These are phyloP conservation scores for Notolabrus celidotus DNA, from an alignment of 2,797 vertebrate species.

Conservation along the genomic window DNA sequence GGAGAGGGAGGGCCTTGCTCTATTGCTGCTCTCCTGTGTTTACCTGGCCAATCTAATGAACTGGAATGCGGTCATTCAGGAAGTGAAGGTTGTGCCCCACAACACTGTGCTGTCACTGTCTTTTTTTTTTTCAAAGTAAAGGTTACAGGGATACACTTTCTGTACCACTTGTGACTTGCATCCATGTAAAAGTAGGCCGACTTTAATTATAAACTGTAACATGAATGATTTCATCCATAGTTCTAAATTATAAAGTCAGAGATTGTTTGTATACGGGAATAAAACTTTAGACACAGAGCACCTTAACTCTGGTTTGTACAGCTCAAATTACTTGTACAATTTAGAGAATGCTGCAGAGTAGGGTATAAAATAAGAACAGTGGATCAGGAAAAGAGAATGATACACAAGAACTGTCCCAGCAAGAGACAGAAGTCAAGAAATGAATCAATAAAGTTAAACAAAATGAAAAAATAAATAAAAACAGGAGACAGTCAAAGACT, in stretches of 20 bases:
- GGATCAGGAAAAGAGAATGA: too few relatives aligned
- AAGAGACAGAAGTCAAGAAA: too few relatives aligned
- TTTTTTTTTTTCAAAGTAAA: slow-evolving; percentile 9
- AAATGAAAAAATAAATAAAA: too few relatives aligned
- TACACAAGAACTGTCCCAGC: too few relatives aligned
- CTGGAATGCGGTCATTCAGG: slow-evolving; percentile 85
- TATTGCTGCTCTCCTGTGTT: slow-evolving; percentile 52
- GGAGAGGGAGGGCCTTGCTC: slow-evolving; percentile 51
- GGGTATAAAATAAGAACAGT: too few relatives aligned
- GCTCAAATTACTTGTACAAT: not conserved
- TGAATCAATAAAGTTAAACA: too few relatives aligned
- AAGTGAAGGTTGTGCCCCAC: slow-evolving; percentile 51
- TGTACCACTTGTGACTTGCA: not conserved
- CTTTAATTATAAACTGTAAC: not conserved
- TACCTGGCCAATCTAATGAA: slow-evolving; percentile 57
- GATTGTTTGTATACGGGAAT: not conserved
- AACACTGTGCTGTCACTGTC: slow-evolving; percentile 11
- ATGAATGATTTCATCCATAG: not conserved
- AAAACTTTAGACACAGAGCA: not conserved
- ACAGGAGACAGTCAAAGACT: too few relatives aligned
- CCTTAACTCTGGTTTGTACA: not conserved
- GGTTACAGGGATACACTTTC: not conserved
- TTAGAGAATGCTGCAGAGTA: too few relatives aligned
- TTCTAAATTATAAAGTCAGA: not conserved
- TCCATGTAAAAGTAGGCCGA: not conserved